Evolutionary conservation across 2,888 invertebrate species (phyloP), one percentile per base, ranked within the genome.

Genomic region (Chrysina gloriosa): DNA sequence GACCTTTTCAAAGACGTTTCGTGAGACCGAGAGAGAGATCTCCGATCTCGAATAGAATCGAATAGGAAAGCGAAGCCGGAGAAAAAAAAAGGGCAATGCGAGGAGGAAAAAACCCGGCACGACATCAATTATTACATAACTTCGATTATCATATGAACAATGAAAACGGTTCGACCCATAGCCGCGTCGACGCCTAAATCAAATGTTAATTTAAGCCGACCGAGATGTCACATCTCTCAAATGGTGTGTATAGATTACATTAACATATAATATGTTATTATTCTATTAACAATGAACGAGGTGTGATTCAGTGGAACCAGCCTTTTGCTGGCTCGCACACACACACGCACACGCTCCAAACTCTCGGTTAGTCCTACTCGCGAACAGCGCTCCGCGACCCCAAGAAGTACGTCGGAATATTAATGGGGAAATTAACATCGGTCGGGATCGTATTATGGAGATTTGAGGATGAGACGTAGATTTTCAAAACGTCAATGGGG

Each of bases 261-360:
- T 83, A 79, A 81, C 83, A 83, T 83, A 83, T 82, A 83, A 82
- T 83, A 82, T 82, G 81, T 82, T 82, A 82, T 82, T 82, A 82
- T 82, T 83, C 83, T 82, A 82, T 82, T 82, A 82, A 83, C 82
- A 82, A 81, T 83, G 77, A 77, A 71, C 67, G 76, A 82, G 82
- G 82, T 81, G 82, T 81, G 82, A 82, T 66, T 64, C 65, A 64
- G 68, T 64, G 68, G 63, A 63, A 68, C 47, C 63, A 39, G 50
- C 64, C 52, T 52, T 52, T 31, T 52, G 47, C 9, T n/a, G 9
- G 6, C 47, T 4, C 47, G 2, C 47, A 47, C 16, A 47, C 23
- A 47, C 5, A 21, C 21, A 31, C 1, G n/a, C 31, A 31, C 3
- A 1, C n/a, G 9, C n/a, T 9, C 2, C 9, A 4, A 9, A 31